Evolutionary conservation across 2,113 vertebrate genomes (phyloP).

Genomic region (Campylomormyrus numenius): DNA sequence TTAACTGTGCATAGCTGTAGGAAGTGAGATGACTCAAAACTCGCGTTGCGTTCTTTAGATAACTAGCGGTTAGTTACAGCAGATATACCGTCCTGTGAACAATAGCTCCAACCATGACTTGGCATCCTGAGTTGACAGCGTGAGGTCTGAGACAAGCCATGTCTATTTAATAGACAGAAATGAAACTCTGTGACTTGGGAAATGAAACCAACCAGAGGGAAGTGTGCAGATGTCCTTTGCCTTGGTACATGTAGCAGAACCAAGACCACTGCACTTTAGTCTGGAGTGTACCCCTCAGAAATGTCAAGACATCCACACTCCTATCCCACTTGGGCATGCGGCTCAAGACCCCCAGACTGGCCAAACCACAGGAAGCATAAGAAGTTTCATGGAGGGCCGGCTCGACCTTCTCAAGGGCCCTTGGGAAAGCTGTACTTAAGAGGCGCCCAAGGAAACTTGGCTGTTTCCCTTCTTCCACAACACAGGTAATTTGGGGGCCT

Average conservation of each 20-base stretch:
- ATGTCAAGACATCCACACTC: not conserved
- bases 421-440: not conserved
- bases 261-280: not conserved
- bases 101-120: not conserved
- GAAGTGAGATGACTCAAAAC: not conserved
- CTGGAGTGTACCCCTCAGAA: not conserved
- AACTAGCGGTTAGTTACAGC: not conserved
- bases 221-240: not conserved
- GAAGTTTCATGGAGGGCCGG: not conserved
- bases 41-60: not conserved
- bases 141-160: not conserved
- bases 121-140: no score
- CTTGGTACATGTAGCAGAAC: not conserved
- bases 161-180: not conserved
- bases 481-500: not conserved
- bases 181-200: not conserved
- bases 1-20: not conserved
- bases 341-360: not conserved
- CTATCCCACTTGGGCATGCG: not conserved
- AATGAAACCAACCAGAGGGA: constrained; percentile 13
- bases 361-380: not conserved
- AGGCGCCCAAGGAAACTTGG: not conserved
- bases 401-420: not conserved
- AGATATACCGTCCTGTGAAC: not conserved
- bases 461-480: not conserved